Base-by-base conservation (phyloP, 2,113 vertebrate genomes). In the Chunga burmeisteri region DNA sequence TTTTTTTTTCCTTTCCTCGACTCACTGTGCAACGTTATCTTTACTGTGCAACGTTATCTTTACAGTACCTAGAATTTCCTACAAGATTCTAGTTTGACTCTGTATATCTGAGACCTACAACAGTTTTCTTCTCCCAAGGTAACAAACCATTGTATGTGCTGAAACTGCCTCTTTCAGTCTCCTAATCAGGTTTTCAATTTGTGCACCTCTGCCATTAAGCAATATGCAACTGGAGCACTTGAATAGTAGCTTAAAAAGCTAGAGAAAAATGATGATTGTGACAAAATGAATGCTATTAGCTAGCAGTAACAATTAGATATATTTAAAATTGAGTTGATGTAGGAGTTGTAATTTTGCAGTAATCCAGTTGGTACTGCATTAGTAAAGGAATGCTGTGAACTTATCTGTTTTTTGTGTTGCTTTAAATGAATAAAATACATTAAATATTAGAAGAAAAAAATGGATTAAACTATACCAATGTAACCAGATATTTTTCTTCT, bases 401-500 rank as follows among this genome's bases (percentile, higher is more conserved):
- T 34, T 17, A 14, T 7, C 32, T 74, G 9, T 4, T 75, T 67
- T 78, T 86, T 19, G 16, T 79, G 6, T 66, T 81, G 6, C 1
- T 32, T 85, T 78, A 74, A 83, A 50, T 65, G 0, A 70, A 63
- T 47, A 79, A 67, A 87, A 70, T 50, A 27, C 8, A 58, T 71
- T 49, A 58, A 81, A 63, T 27, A 32, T 34, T 75, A 72, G 25
- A 30, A 63, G 20, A n/a, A 88, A 74, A 68, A 66, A 81, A 61
- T 30, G 9, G 16, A 46, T 26, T 2, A 38, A 32, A 30, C 1
- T 20, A 11, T 52, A 25, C 0, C 29, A 30, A 36, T 20, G 0
- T n/a, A 89, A 61, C 4, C 8, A 65, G 6, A 16, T 72, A 25
- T 77, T 88, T 86, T 73, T n/a, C 21, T 79, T 74, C 29, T 65